Conservation (phyloP, 2,797 vertebrate species). For the Danio albolineatus region DNA sequence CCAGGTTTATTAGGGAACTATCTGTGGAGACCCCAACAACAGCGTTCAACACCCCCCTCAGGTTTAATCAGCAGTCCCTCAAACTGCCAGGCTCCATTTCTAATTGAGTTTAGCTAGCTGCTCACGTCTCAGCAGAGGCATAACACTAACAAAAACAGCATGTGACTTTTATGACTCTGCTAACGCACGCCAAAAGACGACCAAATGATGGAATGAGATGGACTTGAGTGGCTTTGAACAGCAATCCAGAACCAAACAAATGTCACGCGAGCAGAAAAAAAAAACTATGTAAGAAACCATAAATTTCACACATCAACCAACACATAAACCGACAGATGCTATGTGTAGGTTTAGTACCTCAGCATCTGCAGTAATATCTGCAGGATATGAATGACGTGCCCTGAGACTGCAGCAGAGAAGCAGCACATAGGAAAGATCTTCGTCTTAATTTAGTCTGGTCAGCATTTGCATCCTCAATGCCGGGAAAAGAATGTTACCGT, state of each 20-base stretch:
- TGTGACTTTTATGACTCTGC: constrained; percentile 34
- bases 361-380: constrained; percentile 38
- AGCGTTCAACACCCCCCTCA: background rate
- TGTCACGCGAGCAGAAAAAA: background rate
- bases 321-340: constrained; percentile 27
- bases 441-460: background rate
- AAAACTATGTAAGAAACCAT: constrained; percentile 13
- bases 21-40: constrained; percentile 13
- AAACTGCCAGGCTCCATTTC: constrained; percentile 15
- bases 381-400: constrained; percentile 3
- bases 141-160: constrained; percentile 49
- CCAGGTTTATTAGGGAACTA: constrained; percentile 10
- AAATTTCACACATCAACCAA: background rate
- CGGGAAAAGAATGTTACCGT: background rate
- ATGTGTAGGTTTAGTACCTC: constrained; percentile 30
- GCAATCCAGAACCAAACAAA: constrained; percentile 25
- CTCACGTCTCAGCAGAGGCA: constrained; percentile 40
- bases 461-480: constrained; percentile 2
- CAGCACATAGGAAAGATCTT: background rate
- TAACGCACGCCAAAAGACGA: constrained; percentile 24
- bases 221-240: constrained; percentile 37
- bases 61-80: background rate
- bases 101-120: constrained; percentile 33
- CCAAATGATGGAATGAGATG: constrained; percentile 27
- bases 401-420: constrained; percentile 33